These are phyloP conservation scores for Muntiacus muntjak DNA, from an alignment of 2,113 vertebrate species.

Conservation along the genomic window DNA sequence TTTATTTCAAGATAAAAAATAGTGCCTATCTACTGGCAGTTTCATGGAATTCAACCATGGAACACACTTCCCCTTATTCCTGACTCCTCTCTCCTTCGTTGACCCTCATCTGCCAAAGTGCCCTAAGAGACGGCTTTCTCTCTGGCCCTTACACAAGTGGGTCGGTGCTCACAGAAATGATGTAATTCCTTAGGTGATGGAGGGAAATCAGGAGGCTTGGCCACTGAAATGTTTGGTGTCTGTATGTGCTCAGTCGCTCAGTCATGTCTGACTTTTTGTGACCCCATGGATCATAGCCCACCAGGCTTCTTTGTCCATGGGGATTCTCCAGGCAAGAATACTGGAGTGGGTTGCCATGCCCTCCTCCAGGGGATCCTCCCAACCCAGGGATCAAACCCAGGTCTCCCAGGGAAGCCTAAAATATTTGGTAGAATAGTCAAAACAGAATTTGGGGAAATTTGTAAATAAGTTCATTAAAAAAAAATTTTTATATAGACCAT, in stretches of 20 bases:
- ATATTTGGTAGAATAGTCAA: not conserved
- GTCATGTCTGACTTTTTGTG: not conserved
- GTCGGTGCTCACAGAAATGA: not conserved
- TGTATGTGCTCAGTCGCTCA: not conserved
- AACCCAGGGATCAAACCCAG: rapidly evolving
- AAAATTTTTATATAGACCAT: not conserved
- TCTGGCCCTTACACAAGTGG: not conserved
- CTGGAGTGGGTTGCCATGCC: not conserved
- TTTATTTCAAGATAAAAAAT: not conserved
- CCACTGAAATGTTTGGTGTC: not conserved
- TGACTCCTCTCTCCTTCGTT: not conserved
- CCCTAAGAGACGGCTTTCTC: not conserved
- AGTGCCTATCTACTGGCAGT: not conserved
- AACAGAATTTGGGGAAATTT: not conserved
- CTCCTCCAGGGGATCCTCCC: not conserved
- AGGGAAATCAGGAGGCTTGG: not conserved
- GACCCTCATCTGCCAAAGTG: not conserved
- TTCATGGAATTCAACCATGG: not conserved
- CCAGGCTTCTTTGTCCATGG: not conserved
- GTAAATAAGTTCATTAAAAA: not conserved
- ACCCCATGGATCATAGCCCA: not conserved
- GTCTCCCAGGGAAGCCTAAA: not conserved
- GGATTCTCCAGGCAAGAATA: not conserved
- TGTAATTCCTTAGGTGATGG: not conserved
- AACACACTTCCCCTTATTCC: not conserved